phyloP scores from a whole-genome alignment of 1,140 invertebrate species.

The Zaprionus inermis region DNA sequence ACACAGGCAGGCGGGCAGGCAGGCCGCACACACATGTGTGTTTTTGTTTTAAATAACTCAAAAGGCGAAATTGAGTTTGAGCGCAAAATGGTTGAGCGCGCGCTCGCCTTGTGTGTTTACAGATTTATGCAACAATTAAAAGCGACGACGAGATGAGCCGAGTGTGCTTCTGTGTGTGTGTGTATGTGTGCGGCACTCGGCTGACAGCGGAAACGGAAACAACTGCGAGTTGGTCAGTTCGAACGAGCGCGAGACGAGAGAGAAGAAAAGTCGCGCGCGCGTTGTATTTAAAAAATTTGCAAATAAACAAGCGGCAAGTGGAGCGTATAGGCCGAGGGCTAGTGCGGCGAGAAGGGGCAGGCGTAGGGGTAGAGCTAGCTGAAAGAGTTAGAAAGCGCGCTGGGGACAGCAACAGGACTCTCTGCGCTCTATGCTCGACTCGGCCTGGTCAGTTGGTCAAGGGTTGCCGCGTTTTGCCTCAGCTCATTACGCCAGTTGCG shows the following conservation, averaged over 20 bases:
- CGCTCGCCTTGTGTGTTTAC: slow-evolving; percentile 39
- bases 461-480: slow-evolving; percentile 33
- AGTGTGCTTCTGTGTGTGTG: slow-evolving; percentile 16
- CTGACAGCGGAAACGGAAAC: slow-evolving; percentile 49
- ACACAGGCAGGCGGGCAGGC: slow-evolving; percentile 29
- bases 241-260: background rate
- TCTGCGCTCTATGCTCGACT: too few relatives aligned
- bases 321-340: background rate
- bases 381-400: too few relatives aligned
- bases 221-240: slow-evolving; percentile 39
- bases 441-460: slow-evolving; percentile 45
- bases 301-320: background rate
- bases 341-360: background rate
- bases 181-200: slow-evolving; percentile 35
- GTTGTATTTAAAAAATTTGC: background rate
- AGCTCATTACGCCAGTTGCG: slow-evolving; percentile 10
- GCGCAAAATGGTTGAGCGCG: slow-evolving; percentile 56
- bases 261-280: background rate
- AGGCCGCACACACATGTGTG: slow-evolving; percentile 32
- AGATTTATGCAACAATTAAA: slow-evolving; percentile 78
- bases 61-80: slow-evolving; percentile 74
- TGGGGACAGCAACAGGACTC: too few relatives aligned
- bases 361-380: background rate
- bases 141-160: slow-evolving; percentile 41
- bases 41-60: slow-evolving; percentile 67